Percentiles rank a stretch among this genome's conserved stretches.
phyloP scores from a whole-genome alignment of 2,113 vertebrate species.

The Bos javanicus region DNA sequence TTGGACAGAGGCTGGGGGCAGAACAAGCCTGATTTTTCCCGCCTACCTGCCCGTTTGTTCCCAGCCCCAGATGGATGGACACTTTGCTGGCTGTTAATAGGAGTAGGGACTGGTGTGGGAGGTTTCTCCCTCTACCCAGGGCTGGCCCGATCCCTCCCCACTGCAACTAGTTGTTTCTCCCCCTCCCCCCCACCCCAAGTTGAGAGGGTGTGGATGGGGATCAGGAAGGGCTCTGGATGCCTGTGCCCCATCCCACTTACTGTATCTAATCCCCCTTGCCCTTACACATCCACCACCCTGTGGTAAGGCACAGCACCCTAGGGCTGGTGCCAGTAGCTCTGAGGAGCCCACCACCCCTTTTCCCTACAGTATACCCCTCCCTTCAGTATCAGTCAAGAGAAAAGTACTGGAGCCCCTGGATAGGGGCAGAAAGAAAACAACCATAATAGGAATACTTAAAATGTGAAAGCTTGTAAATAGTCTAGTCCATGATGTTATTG shows the following conservation, averaged over 20 bases:
- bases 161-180: not conserved
- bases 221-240: not conserved
- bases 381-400: conserved; percentile 48
- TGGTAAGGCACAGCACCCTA: not conserved
- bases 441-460: conserved; percentile 69
- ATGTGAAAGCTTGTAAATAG: conserved; percentile 85
- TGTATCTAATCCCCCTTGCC: not conserved
- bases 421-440: conserved; percentile 31
- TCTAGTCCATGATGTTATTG: conserved; percentile 74
- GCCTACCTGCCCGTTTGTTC: not conserved
- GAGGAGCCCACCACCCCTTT: not conserved
- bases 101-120: not conserved
- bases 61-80: not conserved
- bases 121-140: conserved; percentile 15
- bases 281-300: not conserved
- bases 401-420: conserved; percentile 38
- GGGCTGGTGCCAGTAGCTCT: conserved; percentile 35
- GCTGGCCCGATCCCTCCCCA: not conserved
- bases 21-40: conserved; percentile 36
- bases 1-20: conserved; percentile 53
- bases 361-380: not conserved
- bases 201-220: not conserved
- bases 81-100: conserved; percentile 16
- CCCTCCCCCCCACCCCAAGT: not conserved
- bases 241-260: not conserved